Conservation (phyloP, 2,888 invertebrate species). For the Meandrusa payeni region DNA sequence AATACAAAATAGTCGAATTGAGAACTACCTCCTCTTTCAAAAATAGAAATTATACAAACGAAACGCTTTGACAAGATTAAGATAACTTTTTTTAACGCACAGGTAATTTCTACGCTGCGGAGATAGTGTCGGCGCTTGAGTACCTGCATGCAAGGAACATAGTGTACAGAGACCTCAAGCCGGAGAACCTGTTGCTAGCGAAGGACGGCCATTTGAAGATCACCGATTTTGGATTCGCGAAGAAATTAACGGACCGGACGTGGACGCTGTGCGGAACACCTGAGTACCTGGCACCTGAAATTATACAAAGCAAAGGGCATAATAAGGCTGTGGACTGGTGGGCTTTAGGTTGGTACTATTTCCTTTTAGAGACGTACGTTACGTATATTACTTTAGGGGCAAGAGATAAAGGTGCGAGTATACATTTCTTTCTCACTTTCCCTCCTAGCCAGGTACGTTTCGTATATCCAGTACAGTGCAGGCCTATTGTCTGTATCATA, state of each 20-base stretch:
- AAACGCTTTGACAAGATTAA: too few species aligned
- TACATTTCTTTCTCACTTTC: too few species aligned
- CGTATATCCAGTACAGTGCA: too few species aligned
- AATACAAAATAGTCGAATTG: too few species aligned
- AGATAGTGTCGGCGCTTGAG: slow-evolving; percentile 96
- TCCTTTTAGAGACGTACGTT: too few species aligned
- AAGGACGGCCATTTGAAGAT: slow-evolving; percentile 97
- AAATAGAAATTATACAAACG: too few species aligned
- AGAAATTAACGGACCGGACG: slow-evolving; percentile 95
- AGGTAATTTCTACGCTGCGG: slow-evolving; percentile 96
- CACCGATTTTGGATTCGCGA: slow-evolving; percentile 99
- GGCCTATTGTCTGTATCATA: too few species aligned
- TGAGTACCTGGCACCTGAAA: slow-evolving; percentile 98
- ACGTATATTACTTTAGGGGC: too few species aligned
- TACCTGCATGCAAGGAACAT: slow-evolving; percentile 95
- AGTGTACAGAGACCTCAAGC: slow-evolving; percentile 94
- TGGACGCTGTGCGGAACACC: slow-evolving; percentile 99
- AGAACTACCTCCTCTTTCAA: too few species aligned
- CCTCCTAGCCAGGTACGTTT: too few species aligned
- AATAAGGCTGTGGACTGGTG: slow-evolving; percentile 99
- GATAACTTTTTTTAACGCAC: too few species aligned
- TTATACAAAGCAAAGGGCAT: slow-evolving; percentile 98
- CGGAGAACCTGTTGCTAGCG: slow-evolving; percentile 96
- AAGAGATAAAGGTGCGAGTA: too few species aligned
- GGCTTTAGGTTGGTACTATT: slow-evolving; percentile 88